Evolutionary conservation across 1,140 invertebrate genomes (phyloP).

Genomic region (Samia ricini): DNA sequence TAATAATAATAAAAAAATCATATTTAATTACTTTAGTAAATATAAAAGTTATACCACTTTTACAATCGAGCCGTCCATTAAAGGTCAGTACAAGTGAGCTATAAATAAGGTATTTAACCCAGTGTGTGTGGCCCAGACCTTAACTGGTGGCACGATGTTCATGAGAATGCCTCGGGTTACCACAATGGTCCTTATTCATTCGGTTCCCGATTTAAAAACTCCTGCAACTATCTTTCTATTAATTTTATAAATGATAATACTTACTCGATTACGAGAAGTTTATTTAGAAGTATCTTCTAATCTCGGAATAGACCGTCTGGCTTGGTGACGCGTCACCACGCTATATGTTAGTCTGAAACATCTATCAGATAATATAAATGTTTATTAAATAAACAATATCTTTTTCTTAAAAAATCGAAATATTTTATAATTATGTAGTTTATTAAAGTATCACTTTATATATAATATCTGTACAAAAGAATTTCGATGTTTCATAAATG

Average conservation of each 20-base stretch:
- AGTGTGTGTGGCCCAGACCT: conserved; percentile 54
- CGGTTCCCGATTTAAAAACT: conserved; percentile 16
- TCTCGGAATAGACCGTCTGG: too few species aligned
- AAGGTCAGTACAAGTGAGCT: conserved; percentile 51
- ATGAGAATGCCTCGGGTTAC: conserved; percentile 42
- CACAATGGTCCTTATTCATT: conserved; percentile 44
- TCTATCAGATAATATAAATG: too few species aligned
- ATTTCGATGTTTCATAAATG: too few species aligned
- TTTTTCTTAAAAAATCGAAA: too few species aligned
- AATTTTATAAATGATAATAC: neutral
- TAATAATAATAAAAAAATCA: neutral
- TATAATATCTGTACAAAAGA: too few species aligned
- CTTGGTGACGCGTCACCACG: too few species aligned
- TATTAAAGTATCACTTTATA: too few species aligned
- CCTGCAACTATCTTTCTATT: neutral
- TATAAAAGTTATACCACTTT: neutral
- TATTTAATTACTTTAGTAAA: neutral
- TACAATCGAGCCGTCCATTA: conserved; percentile 27
- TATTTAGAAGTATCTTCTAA: too few species aligned
- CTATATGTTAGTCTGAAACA: too few species aligned
- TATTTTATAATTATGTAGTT: too few species aligned
- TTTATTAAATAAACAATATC: too few species aligned
- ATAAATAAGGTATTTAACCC: conserved; percentile 65
- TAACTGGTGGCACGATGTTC: conserved; percentile 40
- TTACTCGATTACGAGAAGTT: neutral